phyloP scores from a whole-genome alignment of 2,113 vertebrate genomes.

The Cyphomyrus discorhynchus region DNA sequence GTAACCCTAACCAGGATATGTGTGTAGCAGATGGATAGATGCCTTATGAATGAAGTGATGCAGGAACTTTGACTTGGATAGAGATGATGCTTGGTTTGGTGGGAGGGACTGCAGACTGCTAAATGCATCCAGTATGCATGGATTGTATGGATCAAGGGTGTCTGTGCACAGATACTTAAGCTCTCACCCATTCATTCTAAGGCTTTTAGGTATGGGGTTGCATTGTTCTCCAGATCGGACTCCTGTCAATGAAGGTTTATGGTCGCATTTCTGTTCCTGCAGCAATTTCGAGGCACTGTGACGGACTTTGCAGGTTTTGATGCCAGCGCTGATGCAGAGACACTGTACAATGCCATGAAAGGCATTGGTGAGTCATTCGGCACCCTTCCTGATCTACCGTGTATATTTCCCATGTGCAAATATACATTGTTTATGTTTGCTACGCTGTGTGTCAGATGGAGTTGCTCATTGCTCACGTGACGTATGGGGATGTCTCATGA shows the following conservation, averaged over 20 bases:
- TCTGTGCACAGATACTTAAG: not conserved
- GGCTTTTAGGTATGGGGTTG: not conserved
- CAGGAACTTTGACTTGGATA: not conserved
- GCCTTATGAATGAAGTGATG: not conserved
- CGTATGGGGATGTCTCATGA: not conserved
- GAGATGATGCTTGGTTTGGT: not conserved
- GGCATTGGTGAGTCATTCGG: constrained; percentile 73
- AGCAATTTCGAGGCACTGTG: constrained; percentile 84
- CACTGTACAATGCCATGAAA: constrained; percentile 90
- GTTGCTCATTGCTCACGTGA: not conserved
- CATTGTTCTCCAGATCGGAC: not conserved
- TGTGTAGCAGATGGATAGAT: not conserved
- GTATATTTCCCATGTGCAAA: not conserved
- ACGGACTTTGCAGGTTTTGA: constrained; percentile 72
- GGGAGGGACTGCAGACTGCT: not conserved
- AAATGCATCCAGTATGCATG: not conserved
- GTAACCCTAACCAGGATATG: not conserved
- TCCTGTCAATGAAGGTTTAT: not conserved
- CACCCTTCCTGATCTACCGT: not conserved
- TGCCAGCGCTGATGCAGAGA: constrained; percentile 73
- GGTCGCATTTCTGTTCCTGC: not conserved
- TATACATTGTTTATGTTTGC: not conserved
- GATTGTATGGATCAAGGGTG: not conserved
- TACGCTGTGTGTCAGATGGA: not conserved
- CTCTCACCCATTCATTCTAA: not conserved